These are phyloP conservation scores for Azorinus chamasolen DNA, from an alignment of 2,888 invertebrate genomes.

Conservation along the genomic window DNA sequence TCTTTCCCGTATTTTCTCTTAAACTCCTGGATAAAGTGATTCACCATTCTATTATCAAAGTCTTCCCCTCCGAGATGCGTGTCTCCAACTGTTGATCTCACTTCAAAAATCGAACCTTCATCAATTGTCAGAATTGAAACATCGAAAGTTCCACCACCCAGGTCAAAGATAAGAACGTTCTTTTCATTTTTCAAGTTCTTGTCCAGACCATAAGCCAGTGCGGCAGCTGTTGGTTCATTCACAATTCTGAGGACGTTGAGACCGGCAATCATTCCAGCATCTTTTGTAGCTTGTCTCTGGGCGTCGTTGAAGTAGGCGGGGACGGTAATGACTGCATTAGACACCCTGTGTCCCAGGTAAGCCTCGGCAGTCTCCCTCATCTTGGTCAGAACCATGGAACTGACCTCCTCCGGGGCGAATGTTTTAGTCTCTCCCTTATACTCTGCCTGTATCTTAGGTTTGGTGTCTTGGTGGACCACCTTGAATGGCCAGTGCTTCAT, in stretches of 20 bases:
- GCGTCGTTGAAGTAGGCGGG: conserved; percentile 86
- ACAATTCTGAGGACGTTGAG: conserved; percentile 88
- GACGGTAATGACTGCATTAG: conserved; percentile 84
- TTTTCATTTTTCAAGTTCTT: conserved; percentile 87
- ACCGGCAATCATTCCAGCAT: conserved; percentile 86
- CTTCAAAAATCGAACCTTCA: conserved; percentile 88
- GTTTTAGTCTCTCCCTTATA: conserved; percentile 93
- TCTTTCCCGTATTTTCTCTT: conserved; percentile 79
- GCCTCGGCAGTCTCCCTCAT: conserved; percentile 90
- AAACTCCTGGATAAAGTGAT: conserved; percentile 80
- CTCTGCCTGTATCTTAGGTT: conserved; percentile 82
- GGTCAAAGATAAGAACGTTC: conserved; percentile 88
- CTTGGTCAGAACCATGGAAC: conserved; percentile 95
- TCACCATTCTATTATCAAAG: conserved; percentile 81
- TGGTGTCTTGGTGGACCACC: conserved; percentile 70
- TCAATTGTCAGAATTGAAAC: conserved; percentile 87
- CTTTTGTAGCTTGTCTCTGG: conserved; percentile 89
- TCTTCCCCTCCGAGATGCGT: conserved; percentile 84
- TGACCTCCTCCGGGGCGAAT: conserved; percentile 96
- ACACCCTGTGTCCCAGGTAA: conserved; percentile 88
- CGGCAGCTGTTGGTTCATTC: conserved; percentile 88
- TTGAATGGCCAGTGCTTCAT: conserved; percentile 83
- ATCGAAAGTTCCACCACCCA: conserved; percentile 87
- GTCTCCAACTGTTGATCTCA: conserved; percentile 83
- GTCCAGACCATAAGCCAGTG: conserved; percentile 89